phyloP scores from a whole-genome alignment of 2,113 vertebrate species.

The rat (Rattus norvegicus) region GRCr8 NC_086028.1:75644501-75645000 shows the following conservation, averaged over 20 bases:
- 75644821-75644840: background rate
- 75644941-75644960: background rate
- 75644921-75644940: no score
- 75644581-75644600: background rate
- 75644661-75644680: background rate
- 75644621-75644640: background rate
- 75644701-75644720: background rate
- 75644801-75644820: background rate
- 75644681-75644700: background rate
- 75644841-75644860: background rate
- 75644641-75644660: background rate
- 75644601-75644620: background rate
- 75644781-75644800: background rate
- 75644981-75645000: background rate
- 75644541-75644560: background rate
- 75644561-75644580: background rate
- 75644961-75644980: background rate
- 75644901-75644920: no score
- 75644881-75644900: background rate
- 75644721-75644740: background rate
- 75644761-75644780: background rate
- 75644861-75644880: no score
- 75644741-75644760: background rate
- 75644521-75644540: background rate
- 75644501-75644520: background rate